phyloP scores from a whole-genome alignment of 2,888 invertebrate species.

The Temnothorax ravouxi region DNA sequence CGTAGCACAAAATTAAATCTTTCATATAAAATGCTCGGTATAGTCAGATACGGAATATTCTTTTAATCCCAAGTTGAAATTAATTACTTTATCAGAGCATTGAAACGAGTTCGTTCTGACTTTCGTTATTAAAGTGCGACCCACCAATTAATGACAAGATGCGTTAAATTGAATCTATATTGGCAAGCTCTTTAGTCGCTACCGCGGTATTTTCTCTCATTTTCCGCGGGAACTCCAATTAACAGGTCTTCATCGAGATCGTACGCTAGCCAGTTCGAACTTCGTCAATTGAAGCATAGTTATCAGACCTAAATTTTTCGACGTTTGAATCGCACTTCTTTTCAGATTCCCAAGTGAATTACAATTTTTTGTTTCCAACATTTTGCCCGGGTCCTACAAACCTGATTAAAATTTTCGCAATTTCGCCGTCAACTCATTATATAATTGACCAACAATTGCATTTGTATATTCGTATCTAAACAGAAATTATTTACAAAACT shows the following conservation, averaged over 20 bases:
- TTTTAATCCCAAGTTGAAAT: constrained; percentile 8
- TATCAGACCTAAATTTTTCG: background rate
- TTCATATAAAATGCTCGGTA: background rate
- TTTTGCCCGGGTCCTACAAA: background rate
- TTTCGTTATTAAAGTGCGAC: constrained; percentile 16
- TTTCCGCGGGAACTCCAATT: constrained; percentile 22
- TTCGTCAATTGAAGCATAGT: constrained; percentile 18
- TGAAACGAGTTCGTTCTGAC: constrained; percentile 11
- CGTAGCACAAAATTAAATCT: background rate
- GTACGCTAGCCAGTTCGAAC: background rate
- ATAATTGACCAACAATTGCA: constrained; percentile 7
- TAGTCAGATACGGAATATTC: background rate
- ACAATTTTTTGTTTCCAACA: constrained; percentile 5
- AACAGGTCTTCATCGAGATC: constrained; percentile 22
- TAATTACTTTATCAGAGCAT: constrained; percentile 9
- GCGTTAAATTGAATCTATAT: constrained; percentile 17
- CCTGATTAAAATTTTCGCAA: constrained; percentile 17
- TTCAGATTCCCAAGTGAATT: background rate
- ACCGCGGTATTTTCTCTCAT: constrained; percentile 32
- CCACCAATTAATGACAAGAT: constrained; percentile 18
- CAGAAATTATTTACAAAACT: constrained; percentile 46
- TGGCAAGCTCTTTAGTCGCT: constrained; percentile 16
- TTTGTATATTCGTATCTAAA: constrained; percentile 24
- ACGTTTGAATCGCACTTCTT: background rate
- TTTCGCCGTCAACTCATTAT: background rate